Conservation (phyloP, 2,797 vertebrate species). For the Sebastes aleutianus region DNA sequence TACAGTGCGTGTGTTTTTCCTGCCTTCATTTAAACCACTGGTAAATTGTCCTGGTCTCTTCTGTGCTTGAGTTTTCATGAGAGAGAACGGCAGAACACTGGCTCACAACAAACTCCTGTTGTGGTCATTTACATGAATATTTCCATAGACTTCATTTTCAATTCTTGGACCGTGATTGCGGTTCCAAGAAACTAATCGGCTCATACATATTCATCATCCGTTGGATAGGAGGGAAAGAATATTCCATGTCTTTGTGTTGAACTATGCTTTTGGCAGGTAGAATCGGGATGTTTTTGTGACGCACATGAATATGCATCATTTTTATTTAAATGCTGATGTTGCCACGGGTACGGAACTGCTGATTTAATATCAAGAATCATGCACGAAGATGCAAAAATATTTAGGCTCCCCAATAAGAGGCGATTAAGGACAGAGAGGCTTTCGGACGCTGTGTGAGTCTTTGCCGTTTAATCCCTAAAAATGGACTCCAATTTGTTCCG, state of each 20-base stretch:
- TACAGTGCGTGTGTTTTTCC: constrained; percentile 29
- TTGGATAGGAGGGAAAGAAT: background rate
- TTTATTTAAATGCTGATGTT: background rate
- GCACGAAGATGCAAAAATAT: constrained; percentile 2
- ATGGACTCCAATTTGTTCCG: constrained; percentile 11
- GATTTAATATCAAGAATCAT: background rate
- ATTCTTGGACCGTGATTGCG: background rate
- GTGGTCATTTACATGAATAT: constrained; percentile 1
- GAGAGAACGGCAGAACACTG: background rate
- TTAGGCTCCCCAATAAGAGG: background rate
- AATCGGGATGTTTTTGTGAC: background rate
- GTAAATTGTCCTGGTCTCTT: background rate
- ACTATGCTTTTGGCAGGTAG: background rate
- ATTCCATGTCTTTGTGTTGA: background rate
- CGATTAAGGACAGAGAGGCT: constrained; percentile 13
- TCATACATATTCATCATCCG: constrained; percentile 14
- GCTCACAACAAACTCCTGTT: background rate
- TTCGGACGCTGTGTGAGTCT: background rate
- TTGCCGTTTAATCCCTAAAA: constrained; percentile 39
- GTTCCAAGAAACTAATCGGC: background rate
- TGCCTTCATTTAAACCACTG: constrained; percentile 21
- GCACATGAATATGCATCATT: constrained; percentile 1
- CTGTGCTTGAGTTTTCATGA: constrained; percentile 4
- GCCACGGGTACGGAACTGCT: background rate
- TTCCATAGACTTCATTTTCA: constrained; percentile 1